Conservation (phyloP, 2,113 vertebrate species). For the Hippopotamus amphibius region DNA sequence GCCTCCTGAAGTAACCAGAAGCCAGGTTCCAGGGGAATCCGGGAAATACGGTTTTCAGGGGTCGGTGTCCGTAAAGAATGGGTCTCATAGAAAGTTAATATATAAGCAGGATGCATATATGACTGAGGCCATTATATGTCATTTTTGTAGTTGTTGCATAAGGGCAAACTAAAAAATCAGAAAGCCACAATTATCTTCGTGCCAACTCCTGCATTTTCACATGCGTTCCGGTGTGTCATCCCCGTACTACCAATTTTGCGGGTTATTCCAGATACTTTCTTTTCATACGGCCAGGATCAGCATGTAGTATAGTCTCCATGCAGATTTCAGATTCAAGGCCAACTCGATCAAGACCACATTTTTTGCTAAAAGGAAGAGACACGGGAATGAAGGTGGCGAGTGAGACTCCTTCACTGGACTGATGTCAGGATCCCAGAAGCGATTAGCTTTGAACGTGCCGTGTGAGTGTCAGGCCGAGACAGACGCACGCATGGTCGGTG, state of each 20-base stretch:
- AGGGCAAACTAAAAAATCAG: neutral
- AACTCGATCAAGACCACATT: neutral
- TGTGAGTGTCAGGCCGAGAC: neutral
- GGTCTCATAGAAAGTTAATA: neutral
- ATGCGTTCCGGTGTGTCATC: accelerated
- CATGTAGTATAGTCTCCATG: neutral
- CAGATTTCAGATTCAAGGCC: neutral
- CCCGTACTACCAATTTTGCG: neutral
- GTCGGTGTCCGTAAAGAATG: neutral
- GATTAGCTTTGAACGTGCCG: neutral
- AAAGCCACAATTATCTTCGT: neutral
- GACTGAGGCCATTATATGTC: accelerated
- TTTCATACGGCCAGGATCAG: neutral
- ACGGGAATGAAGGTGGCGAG: accelerated
- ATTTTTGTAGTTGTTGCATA: neutral
- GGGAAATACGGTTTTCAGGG: neutral
- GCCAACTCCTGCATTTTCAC: neutral
- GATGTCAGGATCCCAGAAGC: neutral
- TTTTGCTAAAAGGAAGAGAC: neutral
- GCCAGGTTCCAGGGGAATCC: neutral
- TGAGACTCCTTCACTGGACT: neutral
- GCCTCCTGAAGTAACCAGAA: neutral
- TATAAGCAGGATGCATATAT: neutral
- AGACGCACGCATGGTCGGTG: neutral
- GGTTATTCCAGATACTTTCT: neutral